phyloP scores from a whole-genome alignment of 2,797 vertebrate species.

The Onychomys leucogaster region DNA sequence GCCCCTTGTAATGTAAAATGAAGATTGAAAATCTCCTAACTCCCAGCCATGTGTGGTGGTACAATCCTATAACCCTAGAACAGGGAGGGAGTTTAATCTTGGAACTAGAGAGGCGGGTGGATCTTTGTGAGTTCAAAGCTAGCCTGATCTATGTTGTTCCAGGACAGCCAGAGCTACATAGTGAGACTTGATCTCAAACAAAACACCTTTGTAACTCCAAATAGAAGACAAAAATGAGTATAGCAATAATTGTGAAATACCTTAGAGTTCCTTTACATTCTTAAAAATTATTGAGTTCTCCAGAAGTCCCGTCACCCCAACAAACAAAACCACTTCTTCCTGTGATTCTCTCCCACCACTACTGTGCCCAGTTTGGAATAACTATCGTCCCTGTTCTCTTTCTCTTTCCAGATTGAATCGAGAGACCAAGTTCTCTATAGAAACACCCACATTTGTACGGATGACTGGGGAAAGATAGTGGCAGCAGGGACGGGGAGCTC shows the following conservation, averaged over 20 bases:
- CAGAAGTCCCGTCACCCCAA: not conserved
- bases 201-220: not conserved
- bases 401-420: slow-evolving; percentile 80
- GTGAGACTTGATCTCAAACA: not conserved
- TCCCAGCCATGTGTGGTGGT: not conserved
- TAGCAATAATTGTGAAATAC: not conserved
- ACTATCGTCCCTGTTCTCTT: not conserved
- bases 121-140: not conserved
- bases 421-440: slow-evolving; percentile 64
- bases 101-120: not conserved
- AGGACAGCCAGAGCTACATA: not conserved
- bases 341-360: not conserved
- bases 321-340: not conserved
- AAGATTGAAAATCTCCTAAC: not conserved
- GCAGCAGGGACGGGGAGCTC: slow-evolving; percentile 82
- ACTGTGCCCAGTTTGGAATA: not conserved
- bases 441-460: slow-evolving; percentile 83
- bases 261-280: not conserved
- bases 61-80: not conserved
- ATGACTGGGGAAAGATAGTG: slow-evolving; percentile 91
- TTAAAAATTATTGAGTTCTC: slow-evolving; percentile 5
- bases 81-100: not conserved
- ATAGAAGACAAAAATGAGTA: not conserved
- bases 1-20: not conserved
- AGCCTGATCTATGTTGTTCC: not conserved